Evolutionary conservation across 2,888 invertebrate species (phyloP).

Genomic region (Fissipunctia ypsillon): DNA sequence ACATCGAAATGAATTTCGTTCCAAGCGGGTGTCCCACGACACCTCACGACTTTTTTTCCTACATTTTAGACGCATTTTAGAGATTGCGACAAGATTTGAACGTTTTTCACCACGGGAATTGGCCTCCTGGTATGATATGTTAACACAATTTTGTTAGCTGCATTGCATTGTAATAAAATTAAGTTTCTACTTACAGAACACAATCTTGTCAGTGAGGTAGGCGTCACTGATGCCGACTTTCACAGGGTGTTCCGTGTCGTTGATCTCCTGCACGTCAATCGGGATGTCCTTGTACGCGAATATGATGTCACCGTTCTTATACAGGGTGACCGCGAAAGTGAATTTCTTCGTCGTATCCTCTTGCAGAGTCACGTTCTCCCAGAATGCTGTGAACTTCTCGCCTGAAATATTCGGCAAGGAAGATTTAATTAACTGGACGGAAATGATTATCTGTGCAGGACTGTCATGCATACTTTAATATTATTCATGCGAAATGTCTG

Average conservation of each 20-base stretch:
- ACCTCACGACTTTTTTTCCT: too few relatives aligned
- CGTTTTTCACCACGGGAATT: too few relatives aligned
- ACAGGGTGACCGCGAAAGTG: conserved; percentile 97
- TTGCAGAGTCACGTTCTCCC: conserved; percentile 97
- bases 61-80: too few relatives aligned
- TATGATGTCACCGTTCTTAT: conserved; percentile 96
- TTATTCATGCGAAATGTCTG: too few relatives aligned
- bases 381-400: conserved; percentile 97
- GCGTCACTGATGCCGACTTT: conserved; percentile 99
- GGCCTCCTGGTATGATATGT: too few relatives aligned
- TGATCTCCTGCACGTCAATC: conserved; percentile 93
- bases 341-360: conserved; percentile 95
- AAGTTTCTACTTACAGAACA: conserved; percentile 93
- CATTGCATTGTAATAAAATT: background rate
- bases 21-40: too few relatives aligned
- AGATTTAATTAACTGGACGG: background rate
- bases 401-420: conserved; percentile 86
- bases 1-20: too few relatives aligned
- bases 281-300: conserved; percentile 98
- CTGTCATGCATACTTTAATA: background rate
- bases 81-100: too few relatives aligned
- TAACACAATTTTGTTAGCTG: background rate
- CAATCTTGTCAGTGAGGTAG: conserved; percentile 96
- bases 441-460: background rate
- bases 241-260: conserved; percentile 97